phyloP scores from a whole-genome alignment of 2,888 invertebrate genomes.

The Melitaea athalia region DNA sequence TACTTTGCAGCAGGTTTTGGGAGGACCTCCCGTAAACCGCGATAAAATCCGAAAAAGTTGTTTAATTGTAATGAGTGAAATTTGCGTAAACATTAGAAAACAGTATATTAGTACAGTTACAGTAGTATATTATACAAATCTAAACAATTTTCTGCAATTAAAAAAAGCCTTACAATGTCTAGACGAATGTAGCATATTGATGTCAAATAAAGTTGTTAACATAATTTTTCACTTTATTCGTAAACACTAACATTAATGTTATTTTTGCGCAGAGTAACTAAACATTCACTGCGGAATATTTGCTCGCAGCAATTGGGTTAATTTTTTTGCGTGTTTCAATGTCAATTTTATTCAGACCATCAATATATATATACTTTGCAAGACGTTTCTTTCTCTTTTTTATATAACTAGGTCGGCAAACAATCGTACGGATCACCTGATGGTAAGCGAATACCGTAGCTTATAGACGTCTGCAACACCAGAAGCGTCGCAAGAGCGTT shows the following conservation, averaged over 20 bases:
- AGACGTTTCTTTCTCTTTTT: not conserved
- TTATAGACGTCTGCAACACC: no score
- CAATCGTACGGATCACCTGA: no score
- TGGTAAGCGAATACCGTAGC: no score
- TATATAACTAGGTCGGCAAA: no score
- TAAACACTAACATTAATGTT: conserved; percentile 11
- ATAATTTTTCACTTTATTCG: conserved; percentile 16
- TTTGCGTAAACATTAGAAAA: no score
- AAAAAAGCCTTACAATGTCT: conserved; percentile 6
- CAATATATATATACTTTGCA: not conserved
- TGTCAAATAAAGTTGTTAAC: conserved; percentile 16
- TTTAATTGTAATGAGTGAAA: no score
- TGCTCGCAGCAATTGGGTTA: conserved; percentile 8
- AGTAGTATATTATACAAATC: no score
- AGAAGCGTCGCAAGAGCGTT: no score
- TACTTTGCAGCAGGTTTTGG: no score
- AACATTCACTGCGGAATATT: conserved; percentile 22
- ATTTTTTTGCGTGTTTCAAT: conserved; percentile 21
- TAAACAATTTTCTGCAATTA: conserved; percentile 6
- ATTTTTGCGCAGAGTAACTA: conserved; percentile 11
- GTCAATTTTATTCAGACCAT: conserved; percentile 14
- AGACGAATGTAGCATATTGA: conserved; percentile 12
- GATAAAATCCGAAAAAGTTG: no score
- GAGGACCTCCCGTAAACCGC: no score
- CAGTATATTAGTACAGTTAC: no score